Evolutionary conservation across 2,113 vertebrate species (phyloP).

Genomic region (Merops nubicus): DNA sequence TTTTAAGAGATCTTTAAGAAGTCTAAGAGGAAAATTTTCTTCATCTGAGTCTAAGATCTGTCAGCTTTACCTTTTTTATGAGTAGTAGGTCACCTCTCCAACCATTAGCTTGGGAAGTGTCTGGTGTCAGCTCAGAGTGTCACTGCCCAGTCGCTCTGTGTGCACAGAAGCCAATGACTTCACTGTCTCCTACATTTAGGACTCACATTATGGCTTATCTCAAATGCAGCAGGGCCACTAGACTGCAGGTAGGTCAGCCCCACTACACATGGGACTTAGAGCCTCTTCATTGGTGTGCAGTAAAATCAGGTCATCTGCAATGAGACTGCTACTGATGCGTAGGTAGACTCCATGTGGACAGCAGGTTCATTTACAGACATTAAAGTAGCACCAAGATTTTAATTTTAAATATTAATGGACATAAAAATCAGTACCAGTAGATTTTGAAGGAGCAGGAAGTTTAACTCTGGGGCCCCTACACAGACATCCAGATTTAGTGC

Average conservation of each 20-base stretch:
- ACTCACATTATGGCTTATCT: neutral
- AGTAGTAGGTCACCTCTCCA: neutral
- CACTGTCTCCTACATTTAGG: rapidly evolving
- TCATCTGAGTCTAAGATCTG: neutral
- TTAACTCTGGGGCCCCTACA: neutral
- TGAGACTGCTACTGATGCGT: neutral
- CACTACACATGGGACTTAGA: neutral
- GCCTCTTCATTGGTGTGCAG: rapidly evolving
- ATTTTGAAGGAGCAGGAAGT: neutral
- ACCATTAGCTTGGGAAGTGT: neutral
- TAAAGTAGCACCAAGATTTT: neutral
- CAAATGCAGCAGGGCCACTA: too few species aligned
- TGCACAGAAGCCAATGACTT: neutral
- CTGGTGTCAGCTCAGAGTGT: neutral
- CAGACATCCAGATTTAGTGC: neutral
- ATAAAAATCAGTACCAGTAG: neutral
- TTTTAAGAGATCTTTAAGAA: neutral
- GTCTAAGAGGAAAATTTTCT: neutral
- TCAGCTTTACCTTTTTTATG: neutral
- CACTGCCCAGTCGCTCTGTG: neutral
- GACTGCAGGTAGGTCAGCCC: neutral
- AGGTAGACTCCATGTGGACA: neutral
- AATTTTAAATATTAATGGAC: neutral
- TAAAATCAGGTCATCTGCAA: neutral
- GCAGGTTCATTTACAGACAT: neutral